A percentile compares a stretch with the other conserved stretches of the same genome.
Evolutionary conservation across 64 coral and sea anemone genomes (phyloP).

Genomic region (Porites lutea): DNA sequence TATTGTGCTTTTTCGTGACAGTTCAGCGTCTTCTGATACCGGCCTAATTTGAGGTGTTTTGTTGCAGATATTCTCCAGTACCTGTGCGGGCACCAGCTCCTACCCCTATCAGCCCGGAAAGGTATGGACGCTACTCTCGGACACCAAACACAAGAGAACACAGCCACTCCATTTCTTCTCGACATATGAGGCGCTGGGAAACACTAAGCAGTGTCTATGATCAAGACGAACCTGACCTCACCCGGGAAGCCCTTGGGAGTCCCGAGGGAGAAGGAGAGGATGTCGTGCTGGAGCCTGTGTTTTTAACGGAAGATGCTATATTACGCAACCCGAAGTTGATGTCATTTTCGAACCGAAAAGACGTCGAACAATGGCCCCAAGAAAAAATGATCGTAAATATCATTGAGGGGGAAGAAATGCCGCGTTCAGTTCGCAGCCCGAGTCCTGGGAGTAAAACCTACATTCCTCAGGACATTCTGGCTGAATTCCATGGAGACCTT

Average conservation of each 20-base stretch:
- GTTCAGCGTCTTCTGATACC: not conserved
- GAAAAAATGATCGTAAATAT: conserved; percentile 73
- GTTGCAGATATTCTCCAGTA: conserved; percentile 67
- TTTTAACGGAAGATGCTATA: conserved; percentile 64
- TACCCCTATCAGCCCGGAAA: conserved; percentile 89
- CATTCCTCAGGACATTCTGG: conserved; percentile 87
- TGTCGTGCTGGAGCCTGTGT: conserved; percentile 59
- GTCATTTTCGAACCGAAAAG: conserved; percentile 25
- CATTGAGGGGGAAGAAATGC: conserved; percentile 45
- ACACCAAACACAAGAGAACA: conserved; percentile 31
- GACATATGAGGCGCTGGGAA: conserved; percentile 42
- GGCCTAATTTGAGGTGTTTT: not conserved
- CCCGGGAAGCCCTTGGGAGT: conserved; percentile 1
- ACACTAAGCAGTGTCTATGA: conserved; percentile 54
- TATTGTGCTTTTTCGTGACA: too few relatives aligned
- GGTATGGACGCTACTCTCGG: conserved; percentile 62
- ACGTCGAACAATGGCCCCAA: conserved; percentile 38
- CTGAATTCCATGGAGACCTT: conserved; percentile 63
- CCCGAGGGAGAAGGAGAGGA: conserved; percentile 28
- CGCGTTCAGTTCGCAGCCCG: conserved; percentile 61
- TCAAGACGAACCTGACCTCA: conserved; percentile 4
- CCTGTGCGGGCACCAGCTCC: conserved; percentile 84
- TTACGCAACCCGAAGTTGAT: conserved; percentile 12
- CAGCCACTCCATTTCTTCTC: not conserved
- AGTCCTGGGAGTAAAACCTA: conserved; percentile 76